Percentiles rank a stretch among this genome's conserved stretches.
These are phyloP conservation scores for Keiferia lycopersicella DNA, from an alignment of 2,888 invertebrate genomes.

Conservation along the genomic window DNA sequence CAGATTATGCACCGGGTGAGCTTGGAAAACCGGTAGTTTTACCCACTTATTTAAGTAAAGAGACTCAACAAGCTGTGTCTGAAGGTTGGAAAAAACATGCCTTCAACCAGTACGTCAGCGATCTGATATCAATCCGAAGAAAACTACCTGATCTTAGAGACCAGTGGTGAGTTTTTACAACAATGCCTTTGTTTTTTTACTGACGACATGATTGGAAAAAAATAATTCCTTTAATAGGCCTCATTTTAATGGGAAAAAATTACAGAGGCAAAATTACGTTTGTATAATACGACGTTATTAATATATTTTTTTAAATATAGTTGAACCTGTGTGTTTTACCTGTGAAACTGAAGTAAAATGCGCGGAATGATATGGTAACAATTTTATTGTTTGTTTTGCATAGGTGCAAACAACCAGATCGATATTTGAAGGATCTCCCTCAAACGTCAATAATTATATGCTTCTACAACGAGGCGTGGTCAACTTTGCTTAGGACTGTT, in stretches of 20 bases:
- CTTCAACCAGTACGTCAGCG: conserved; percentile 99
- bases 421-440: conserved; percentile 87
- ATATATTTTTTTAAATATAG: too few species aligned
- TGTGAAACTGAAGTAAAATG: too few species aligned
- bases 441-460: conserved; percentile 96
- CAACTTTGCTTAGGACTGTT: conserved; percentile 95
- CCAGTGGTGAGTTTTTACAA: conserved; percentile 87
- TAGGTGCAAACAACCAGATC: conserved; percentile 91
- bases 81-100: conserved; percentile 99
- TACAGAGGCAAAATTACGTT: too few species aligned
- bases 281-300: too few species aligned
- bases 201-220: too few species aligned
- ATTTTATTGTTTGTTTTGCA: conserved; percentile 21
- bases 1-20: conserved; percentile 88
- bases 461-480: conserved; percentile 99
- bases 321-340: too few species aligned
- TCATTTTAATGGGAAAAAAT: too few species aligned
- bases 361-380: background rate
- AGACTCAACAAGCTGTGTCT: conserved; percentile 93
- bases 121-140: conserved; percentile 97
- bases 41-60: conserved; percentile 91
- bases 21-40: conserved; percentile 94
- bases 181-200: too few species aligned
- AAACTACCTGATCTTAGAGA: conserved; percentile 97
- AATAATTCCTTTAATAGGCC: too few species aligned